phyloP scores from a whole-genome alignment of 2,888 invertebrate species.

The Epinotia nisella region DNA sequence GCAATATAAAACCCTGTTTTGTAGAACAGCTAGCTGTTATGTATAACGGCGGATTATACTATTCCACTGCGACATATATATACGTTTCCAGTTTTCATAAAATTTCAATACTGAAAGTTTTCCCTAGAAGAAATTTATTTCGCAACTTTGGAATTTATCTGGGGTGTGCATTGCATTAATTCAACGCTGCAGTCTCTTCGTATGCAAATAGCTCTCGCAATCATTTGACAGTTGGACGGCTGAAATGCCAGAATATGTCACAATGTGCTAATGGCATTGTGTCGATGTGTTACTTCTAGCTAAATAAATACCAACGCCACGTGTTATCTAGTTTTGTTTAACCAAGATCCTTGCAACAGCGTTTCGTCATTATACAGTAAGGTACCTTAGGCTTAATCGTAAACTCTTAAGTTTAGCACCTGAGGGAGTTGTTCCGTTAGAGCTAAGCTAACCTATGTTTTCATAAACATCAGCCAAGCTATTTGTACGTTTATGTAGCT shows the following conservation, averaged over 20 bases:
- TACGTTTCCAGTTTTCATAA: too few species aligned
- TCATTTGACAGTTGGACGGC: slow-evolving; percentile 22
- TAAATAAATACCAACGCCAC: slow-evolving; percentile 31
- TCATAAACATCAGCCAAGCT: too few species aligned
- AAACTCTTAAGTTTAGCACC: slow-evolving; percentile 4
- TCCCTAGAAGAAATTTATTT: too few species aligned
- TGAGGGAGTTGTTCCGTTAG: neutral
- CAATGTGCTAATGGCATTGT: slow-evolving; percentile 18
- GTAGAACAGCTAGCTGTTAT: too few species aligned
- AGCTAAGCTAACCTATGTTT: neutral
- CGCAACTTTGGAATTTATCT: too few species aligned
- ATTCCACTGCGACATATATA: too few species aligned
- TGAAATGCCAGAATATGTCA: slow-evolving; percentile 29
- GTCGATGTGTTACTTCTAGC: slow-evolving; percentile 12
- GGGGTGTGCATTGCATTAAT: neutral
- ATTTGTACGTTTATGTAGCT: too few species aligned
- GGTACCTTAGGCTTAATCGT: slow-evolving; percentile 13
- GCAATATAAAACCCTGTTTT: too few species aligned
- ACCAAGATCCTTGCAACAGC: slow-evolving; percentile 17
- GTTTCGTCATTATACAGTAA: neutral
- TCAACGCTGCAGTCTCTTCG: slow-evolving; percentile 13
- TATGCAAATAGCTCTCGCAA: slow-evolving; percentile 29
- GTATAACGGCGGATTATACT: too few species aligned
- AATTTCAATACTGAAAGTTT: too few species aligned
- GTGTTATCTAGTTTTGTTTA: slow-evolving; percentile 16